phyloP scores from a whole-genome alignment of 2,888 invertebrate genomes.

The Chrysotoxum bicinctum region DNA sequence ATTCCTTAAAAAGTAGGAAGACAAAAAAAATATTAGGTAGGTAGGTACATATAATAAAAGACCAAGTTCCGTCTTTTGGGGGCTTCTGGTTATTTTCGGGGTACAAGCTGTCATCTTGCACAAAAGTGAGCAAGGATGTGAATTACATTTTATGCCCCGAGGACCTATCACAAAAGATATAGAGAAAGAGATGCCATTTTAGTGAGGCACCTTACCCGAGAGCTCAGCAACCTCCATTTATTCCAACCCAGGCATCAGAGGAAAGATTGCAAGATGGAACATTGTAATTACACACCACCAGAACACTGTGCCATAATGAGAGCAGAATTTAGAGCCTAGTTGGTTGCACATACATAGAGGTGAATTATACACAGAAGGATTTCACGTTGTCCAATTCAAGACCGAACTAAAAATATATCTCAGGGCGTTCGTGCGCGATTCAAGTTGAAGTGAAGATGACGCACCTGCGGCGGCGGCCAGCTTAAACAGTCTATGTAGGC shows the following conservation, averaged over 20 bases:
- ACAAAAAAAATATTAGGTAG: slow-evolving; percentile 9
- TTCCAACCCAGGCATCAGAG: background rate
- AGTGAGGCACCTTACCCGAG: slow-evolving; percentile 42
- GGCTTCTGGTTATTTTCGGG: slow-evolving; percentile 63
- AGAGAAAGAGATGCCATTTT: slow-evolving; percentile 39
- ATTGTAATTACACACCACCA: slow-evolving; percentile 61
- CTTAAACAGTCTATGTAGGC: background rate
- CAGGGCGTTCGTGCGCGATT: slow-evolving; percentile 34
- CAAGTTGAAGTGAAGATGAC: slow-evolving; percentile 55
- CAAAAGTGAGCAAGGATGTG: slow-evolving; percentile 50
- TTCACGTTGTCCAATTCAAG: slow-evolving; percentile 13
- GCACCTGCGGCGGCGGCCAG: slow-evolving; percentile 41
- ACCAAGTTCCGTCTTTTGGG: slow-evolving; percentile 24
- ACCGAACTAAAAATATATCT: slow-evolving; percentile 21
- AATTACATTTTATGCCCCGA: slow-evolving; percentile 27
- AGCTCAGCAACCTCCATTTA: slow-evolving; percentile 47
- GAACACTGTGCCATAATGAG: slow-evolving; percentile 50
- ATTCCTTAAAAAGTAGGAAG: background rate
- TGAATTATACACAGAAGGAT: background rate
- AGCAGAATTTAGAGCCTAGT: slow-evolving; percentile 58
- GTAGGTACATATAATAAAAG: slow-evolving; percentile 48
- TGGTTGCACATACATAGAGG: background rate
- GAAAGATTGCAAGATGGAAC: slow-evolving; percentile 25
- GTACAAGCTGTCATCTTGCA: slow-evolving; percentile 62
- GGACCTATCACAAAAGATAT: slow-evolving; percentile 28